Evolutionary conservation across 2,113 vertebrate species (phyloP).

Genomic region (Misgurnus mizolepis): DNA sequence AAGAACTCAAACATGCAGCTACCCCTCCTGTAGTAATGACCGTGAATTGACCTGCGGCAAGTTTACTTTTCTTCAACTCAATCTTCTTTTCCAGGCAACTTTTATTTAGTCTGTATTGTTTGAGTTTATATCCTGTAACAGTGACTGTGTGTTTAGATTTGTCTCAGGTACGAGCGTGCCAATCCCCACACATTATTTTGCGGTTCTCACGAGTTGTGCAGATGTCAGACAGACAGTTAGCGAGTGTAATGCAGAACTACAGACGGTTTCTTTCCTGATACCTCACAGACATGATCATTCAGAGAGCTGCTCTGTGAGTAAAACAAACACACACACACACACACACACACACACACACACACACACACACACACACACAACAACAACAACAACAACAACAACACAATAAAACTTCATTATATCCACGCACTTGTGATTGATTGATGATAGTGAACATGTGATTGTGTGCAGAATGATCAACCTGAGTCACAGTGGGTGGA

Average conservation of each 20-base stretch:
- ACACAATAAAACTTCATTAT: not conserved
- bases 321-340: not conserved
- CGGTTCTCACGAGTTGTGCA: conserved; percentile 68
- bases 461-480: conserved; percentile 59
- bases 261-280: conserved; percentile 67
- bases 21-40: too few species aligned
- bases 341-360: too few species aligned
- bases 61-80: too few species aligned
- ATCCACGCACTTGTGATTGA: not conserved
- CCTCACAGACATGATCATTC: conserved; percentile 64
- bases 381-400: not conserved
- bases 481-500: conserved; percentile 69
- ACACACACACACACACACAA: too few species aligned
- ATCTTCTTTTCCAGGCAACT: too few species aligned
- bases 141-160: conserved; percentile 56
- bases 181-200: conserved; percentile 75
- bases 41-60: too few species aligned
- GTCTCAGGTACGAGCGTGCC: conserved; percentile 51
- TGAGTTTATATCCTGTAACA: too few species aligned
- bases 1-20: too few species aligned
- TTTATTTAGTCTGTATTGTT: too few species aligned
- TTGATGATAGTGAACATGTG: not conserved
- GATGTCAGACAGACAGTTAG: conserved; percentile 17
- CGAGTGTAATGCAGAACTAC: conserved; percentile 51
- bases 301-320: conserved; percentile 70